Evolutionary conservation across 2,797 vertebrate species (phyloP), one percentile per base, ranked within the genome.

Genomic region (Lepilemur septentrionalis): DNA sequence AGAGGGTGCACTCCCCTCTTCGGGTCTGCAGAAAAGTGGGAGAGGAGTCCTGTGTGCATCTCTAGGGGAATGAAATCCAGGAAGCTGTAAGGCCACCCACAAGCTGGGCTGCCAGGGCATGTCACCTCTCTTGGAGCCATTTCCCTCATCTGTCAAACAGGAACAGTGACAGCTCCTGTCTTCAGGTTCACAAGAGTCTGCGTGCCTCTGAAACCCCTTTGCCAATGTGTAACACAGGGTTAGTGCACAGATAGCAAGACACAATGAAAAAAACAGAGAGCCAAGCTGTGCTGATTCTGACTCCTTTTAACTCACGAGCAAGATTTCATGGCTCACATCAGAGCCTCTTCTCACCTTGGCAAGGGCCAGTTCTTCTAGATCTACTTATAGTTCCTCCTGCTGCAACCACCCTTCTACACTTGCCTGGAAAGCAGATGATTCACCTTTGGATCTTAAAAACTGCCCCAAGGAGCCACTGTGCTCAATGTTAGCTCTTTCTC

Each of bases 251-350:
- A 76, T 7, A 79, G 50, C 30, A 46, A 48, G 82, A 35, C 30
- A 25, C 28, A 18, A 7, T 30, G 46, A 55, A 46, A 46, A 32
- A n/a, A 32, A 50, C 72, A 23, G 93, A 67, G 73, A 55, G 85
- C 50, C 2, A 0, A 2, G 80, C 5, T 0, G 7, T 20, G 20
- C 55, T 0, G 7, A 63, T 0, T 5, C 11, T 2, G 7, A 46
- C 82, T 72, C 30, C 32, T 14, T 3, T 41, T 59, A 43, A 28
- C 30, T 50, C 63, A 38, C 7, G 32, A 63, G 28, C 23, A 18
- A 4, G 12, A 11, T 28, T 76, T 65, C 9, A 2, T 17, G 88
- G 88, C 52, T 85, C 65, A 59, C 41, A 20, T 7, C 25, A 12
- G 30, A 55, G 46, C 38, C 50, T 70, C 69, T 17, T 57, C 43